Base-by-base conservation (phyloP, 2,113 vertebrate species). In the Hippocampus guttulatus region DNA sequence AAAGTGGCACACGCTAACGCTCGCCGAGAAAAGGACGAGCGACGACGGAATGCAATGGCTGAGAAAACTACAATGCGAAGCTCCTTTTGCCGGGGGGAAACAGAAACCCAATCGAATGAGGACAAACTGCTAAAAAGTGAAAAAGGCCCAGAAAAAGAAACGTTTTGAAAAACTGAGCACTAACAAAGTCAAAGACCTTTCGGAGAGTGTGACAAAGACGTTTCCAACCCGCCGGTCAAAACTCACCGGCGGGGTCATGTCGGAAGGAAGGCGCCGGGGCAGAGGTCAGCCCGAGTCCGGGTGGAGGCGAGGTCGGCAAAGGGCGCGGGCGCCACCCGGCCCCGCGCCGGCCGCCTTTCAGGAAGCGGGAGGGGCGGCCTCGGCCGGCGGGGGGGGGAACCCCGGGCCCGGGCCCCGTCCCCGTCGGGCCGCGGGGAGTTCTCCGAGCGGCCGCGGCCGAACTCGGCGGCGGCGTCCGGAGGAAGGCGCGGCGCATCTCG, bases 371-470 rank as follows among this genome's bases (percentile, higher is more conserved):
- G 33, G 95, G 69, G 94, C 93, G 87, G 95, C 79, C 41, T 96
- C 96, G 60, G 94, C 95, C 0, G 95, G 90, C 0, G 94, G 95
- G 16, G 85, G 16, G 85, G 93, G 66, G 88, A 33, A 33, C 30
- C 93, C 49, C 97, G 96, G 25, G 25, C 93, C 49, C 97, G 96
- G 25, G 25, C 25, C 25, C 25, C 25, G 16, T 98, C 97, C 82
- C 95, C 96, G 91, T 96, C 95, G 3, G 96, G 96, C 73, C 96
- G 96, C 25, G 95, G 96, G 6, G 96, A 98, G 90, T 96, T 98
- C 90, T 99, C 96, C 0, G 97, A 99, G 79, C 94, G 96, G 90
- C 96, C 98, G 79, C 94, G 96, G 90, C 96, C 98, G 88, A 98
- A 97, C 78, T 99, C 87, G 95, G 98, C 67, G 94, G 91, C 71